Base-by-base conservation (phyloP, 2,113 vertebrate genomes). In the Piprites chloris region DNA sequence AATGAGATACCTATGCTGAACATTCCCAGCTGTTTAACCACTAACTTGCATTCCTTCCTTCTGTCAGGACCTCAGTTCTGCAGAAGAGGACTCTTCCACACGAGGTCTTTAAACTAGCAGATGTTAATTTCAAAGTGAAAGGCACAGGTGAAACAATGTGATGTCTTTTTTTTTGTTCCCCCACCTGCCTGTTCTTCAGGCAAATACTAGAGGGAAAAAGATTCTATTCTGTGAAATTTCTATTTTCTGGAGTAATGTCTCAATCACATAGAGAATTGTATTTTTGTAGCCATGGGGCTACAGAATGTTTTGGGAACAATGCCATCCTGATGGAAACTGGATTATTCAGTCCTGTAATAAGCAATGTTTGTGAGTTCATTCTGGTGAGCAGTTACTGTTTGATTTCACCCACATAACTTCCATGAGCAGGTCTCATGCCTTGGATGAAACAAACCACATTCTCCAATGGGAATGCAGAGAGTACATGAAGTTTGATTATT, bases 321-420 rank as follows among this genome's bases (percentile, higher is more conserved):
- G 9, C 2, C 81, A 5, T 74, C 52, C 47, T 20, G 39, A n/a
- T 65, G 42, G 33, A 67, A 88, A 78, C 1, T 33, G 33, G 42
- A 58, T 80, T 90, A 33, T 85, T 80, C 42, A 84, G 12, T 74
- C 55, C 73, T 71, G 32, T 77, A 74, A 67, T 77, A 92, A 75
- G 35, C 58, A 81, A 49, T 32, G 20, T 53, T 84, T n/a, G 26
- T 15, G 24, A 77, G 47, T 46, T 81, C 69, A 41, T 74, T 90
- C 63, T 76, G 68, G 56, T 87, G 47, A 81, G 65, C 39, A 84
- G 52, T 28, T 30, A 74, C 16, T 80, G 59, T 66, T 92, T 77
- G 47, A 46, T 89, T 96, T 95, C 94, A 86, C 65, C 46, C 93
- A 86, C 68, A 37, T 68, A 89, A 78, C 33, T 85, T 92, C 33